Percentiles rank a stretch among this genome's conserved stretches.
phyloP scores from a whole-genome alignment of 2,888 invertebrate genomes.

The Himalopsyche kuldschensis region DNA sequence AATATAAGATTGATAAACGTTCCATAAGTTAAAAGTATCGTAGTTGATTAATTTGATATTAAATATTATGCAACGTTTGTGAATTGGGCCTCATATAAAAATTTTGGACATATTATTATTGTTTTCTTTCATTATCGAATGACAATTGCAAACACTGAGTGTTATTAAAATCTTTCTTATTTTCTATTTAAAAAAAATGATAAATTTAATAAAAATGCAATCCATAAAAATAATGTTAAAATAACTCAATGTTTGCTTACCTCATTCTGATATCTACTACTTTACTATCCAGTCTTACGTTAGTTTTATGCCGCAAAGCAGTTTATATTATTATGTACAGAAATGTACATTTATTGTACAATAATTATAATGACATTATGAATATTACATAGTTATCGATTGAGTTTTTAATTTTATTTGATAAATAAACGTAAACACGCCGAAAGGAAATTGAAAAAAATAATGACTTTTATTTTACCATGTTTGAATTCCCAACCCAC shows the following conservation, averaged over 20 bases:
- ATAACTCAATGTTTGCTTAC: background rate
- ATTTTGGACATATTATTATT: background rate
- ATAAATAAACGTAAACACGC: slow-evolving; percentile 33
- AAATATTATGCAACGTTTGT: background rate
- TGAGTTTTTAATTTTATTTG: slow-evolving; percentile 36
- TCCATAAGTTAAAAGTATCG: background rate
- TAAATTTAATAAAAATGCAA: background rate
- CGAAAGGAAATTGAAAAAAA: slow-evolving; percentile 21
- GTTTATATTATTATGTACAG: slow-evolving; percentile 14
- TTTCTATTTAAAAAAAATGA: slow-evolving; percentile 9
- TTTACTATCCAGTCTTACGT: background rate
- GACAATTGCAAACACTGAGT: background rate
- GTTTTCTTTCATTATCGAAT: background rate
- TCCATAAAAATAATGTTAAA: slow-evolving; percentile 3
- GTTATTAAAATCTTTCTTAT: background rate
- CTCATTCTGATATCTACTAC: background rate
- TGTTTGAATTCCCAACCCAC: background rate
- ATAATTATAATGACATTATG: slow-evolving; percentile 22
- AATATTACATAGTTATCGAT: slow-evolving; percentile 32
- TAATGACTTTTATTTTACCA: slow-evolving; percentile 15
- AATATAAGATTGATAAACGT: background rate
- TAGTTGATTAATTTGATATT: background rate
- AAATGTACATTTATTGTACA: slow-evolving; percentile 20
- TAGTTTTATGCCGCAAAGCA: slow-evolving; percentile 1
- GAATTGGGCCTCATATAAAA: background rate